phyloP scores from a whole-genome alignment of 2,797 vertebrate species.

The Alfaro cultratus region DNA sequence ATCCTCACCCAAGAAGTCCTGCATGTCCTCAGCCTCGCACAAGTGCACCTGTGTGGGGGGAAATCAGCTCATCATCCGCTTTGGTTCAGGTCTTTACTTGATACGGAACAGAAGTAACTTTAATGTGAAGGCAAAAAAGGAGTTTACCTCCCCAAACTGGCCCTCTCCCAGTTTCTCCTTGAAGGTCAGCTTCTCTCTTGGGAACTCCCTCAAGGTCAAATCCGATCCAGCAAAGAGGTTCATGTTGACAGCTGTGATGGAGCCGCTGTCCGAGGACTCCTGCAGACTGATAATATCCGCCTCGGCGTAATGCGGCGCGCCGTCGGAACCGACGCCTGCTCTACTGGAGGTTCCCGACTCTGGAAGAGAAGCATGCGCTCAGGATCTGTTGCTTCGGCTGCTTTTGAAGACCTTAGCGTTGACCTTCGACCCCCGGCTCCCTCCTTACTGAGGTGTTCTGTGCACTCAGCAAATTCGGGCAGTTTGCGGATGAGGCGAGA shows the following conservation, averaged over 20 bases:
- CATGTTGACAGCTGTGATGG: conserved; percentile 88
- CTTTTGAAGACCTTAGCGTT: neutral
- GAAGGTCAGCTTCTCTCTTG: conserved; percentile 91
- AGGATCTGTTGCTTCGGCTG: neutral
- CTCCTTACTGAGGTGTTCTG: conserved; percentile 84
- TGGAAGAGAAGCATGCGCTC: conserved; percentile 26
- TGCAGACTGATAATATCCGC: conserved; percentile 95
- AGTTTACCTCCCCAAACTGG: conserved; percentile 82
- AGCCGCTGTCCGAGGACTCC: conserved; percentile 86
- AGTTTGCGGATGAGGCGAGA: conserved; percentile 90
- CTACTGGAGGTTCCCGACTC: conserved; percentile 67
- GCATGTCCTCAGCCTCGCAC: conserved; percentile 94
- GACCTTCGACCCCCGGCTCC: too few species aligned
- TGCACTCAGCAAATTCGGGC: conserved; percentile 87
- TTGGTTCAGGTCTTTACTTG: neutral
- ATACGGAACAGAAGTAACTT: neutral
- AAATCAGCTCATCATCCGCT: conserved; percentile 24
- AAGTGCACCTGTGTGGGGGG: conserved; percentile 91
- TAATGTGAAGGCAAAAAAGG: neutral
- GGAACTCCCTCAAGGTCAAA: conserved; percentile 91
- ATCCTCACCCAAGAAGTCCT: conserved; percentile 88
- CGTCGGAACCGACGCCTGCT: conserved; percentile 75
- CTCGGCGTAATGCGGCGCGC: conserved; percentile 94
- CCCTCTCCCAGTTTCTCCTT: conserved; percentile 98
- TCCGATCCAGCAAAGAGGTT: conserved; percentile 90